Evolutionary conservation across 2,113 vertebrate genomes (phyloP).

Genomic region (Pontoporia blainvillei): DNA sequence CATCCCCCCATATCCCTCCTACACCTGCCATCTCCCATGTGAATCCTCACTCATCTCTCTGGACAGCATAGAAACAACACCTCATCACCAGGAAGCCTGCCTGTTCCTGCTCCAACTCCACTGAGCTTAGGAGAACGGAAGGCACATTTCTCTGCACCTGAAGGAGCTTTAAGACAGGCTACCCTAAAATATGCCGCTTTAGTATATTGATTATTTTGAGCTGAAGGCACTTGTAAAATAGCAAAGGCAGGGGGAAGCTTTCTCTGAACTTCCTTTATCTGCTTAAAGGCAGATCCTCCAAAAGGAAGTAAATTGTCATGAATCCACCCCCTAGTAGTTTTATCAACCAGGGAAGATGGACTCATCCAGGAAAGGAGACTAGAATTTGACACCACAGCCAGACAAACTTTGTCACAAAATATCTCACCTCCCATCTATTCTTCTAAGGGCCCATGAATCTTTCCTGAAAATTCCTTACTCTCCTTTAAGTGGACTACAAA

Average conservation of each 20-base stretch:
- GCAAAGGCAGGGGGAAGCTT: neutral
- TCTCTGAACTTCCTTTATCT: neutral
- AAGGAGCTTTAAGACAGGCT: neutral
- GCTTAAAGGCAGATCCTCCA: neutral
- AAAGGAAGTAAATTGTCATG: neutral
- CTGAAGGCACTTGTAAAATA: neutral
- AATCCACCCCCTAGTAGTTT: neutral
- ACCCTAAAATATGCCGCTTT: neutral
- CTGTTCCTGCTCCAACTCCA: neutral
- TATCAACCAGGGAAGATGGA: neutral
- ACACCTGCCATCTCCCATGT: rapidly evolving
- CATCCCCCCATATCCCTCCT: neutral
- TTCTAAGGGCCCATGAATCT: neutral
- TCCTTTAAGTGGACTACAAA: neutral
- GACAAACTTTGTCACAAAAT: neutral
- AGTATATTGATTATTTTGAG: neutral
- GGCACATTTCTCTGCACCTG: neutral
- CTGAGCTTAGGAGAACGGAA: neutral
- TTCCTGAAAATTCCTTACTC: neutral
- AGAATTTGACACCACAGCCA: neutral
- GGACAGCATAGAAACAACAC: rapidly evolving
- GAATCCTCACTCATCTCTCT: too few relatives aligned
- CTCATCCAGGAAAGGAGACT: neutral
- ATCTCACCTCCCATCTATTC: neutral
- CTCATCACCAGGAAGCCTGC: neutral